phyloP scores from a whole-genome alignment of 2,888 invertebrate species.

The Caenorhabditis plicata region DNA sequence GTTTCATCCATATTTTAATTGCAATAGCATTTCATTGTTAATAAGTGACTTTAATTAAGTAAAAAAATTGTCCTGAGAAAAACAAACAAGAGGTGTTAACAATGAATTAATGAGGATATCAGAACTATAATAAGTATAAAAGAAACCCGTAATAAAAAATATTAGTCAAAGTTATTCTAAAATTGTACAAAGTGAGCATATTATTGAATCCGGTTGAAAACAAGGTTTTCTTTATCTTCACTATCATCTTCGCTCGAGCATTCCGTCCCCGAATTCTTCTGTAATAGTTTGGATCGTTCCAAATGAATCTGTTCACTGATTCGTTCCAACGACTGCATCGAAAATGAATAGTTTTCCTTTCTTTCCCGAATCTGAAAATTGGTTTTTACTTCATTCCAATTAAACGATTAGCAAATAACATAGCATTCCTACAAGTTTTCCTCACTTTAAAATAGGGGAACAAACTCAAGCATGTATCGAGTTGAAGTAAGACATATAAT shows the following conservation, averaged over 20 bases:
- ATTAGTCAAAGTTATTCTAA: neutral
- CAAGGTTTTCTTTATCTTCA: slow-evolving; percentile 3
- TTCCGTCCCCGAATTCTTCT: neutral
- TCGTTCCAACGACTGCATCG: slow-evolving; percentile 21
- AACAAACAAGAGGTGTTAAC: slow-evolving; percentile 2
- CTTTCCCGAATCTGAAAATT: slow-evolving; percentile 16
- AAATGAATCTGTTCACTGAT: slow-evolving; percentile 31
- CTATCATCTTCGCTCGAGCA: slow-evolving; percentile 18
- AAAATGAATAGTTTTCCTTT: slow-evolving; percentile 25
- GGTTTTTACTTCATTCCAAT: neutral
- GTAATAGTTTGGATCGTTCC: slow-evolving; percentile 17
- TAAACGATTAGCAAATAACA: neutral
- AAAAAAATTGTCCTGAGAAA: neutral
- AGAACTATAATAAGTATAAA: slow-evolving; percentile 2
- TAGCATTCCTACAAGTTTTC: no score
- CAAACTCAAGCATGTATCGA: no score
- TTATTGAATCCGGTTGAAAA: neutral
- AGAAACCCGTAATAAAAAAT: neutral
- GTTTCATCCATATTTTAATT: no score
- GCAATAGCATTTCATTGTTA: no score
- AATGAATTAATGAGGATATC: neutral
- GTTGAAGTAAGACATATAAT: no score
- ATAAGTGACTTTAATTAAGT: no score
- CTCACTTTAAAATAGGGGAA: no score
- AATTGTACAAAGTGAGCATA: neutral